Base-by-base conservation (phyloP, 2,888 invertebrate genomes). In the Ceriagrion tenellum region DNA sequence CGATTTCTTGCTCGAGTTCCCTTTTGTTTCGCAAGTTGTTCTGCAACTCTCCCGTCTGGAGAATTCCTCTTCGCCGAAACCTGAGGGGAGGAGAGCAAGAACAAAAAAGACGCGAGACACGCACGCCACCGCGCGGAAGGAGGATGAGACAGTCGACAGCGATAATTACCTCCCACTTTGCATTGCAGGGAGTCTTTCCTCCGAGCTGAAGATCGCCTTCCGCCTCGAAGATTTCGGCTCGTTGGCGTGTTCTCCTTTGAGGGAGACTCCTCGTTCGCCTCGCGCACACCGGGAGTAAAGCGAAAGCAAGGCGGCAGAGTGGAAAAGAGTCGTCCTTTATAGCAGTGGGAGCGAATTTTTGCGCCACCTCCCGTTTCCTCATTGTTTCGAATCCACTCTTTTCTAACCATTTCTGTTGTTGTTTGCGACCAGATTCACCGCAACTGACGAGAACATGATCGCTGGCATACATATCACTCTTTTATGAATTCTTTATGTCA, bases 131-230 rank as follows among this genome's bases (percentile, higher is more conserved):
- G 88, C 40, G 40, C 0, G 69, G 69, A 12, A 10, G 69, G 69
- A n/a, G 69, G 69, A 69, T 69, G n/a, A 40, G 40, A 88, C 88
- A 88, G 56, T 90, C 26, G n/a, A 26, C 56, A 18, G 55, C 30
- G 90, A 59, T 90, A 90, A 59, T 55, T 90, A 56, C 55, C 90
- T 18, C 55, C 55, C 90, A 59, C 59, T 90, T 90, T 47, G 47
- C 88, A 47, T 88, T 47, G 47, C 47, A 47, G 47, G 47, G 47
- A 47, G 8, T 47, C 47, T 47, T 47, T 88, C 88, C 18, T 47
- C 47, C 88, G 23, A 40, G 56, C 55, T 16, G 56, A 20, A 30
- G 30, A 56, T n/a, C 56, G 55, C 56, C 56, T 56, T 90, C 55
- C 20, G 47, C 35, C 90, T 16, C 59, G 4, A 13, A 69, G n/a